Conservation (phyloP, 2,113 vertebrate species). For the Tychaedon coryphoeus region DNA sequence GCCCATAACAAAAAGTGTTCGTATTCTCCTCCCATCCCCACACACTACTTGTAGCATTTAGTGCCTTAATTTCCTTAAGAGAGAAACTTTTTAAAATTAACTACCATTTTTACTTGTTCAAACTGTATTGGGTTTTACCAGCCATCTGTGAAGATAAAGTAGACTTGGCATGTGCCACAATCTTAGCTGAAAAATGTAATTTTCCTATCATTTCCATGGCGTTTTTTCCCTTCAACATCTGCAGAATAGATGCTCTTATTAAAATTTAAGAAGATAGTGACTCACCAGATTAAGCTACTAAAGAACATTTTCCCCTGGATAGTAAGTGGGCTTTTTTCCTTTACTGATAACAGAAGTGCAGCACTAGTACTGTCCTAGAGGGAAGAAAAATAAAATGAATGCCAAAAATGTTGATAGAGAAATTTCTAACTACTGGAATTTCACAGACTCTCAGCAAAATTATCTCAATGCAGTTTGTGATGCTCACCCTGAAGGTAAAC, state of each 20-base stretch:
- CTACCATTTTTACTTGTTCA: conserved; percentile 21
- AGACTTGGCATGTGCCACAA: neutral
- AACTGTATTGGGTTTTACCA: neutral
- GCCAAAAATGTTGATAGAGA: neutral
- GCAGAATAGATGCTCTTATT: conserved; percentile 7
- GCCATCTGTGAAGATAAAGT: conserved; percentile 43
- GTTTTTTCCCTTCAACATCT: neutral
- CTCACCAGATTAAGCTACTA: conserved; percentile 23
- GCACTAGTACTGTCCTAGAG: neutral
- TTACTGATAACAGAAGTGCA: neutral
- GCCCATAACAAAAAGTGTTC: conserved; percentile 16
- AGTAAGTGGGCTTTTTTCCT: neutral
- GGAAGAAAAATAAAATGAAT: neutral
- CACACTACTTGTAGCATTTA: neutral
- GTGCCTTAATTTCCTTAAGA: conserved; percentile 29
- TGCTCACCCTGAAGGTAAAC: neutral
- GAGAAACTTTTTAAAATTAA: conserved; percentile 25
- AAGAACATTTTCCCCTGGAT: neutral
- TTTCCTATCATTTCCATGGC: neutral
- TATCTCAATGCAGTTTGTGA: neutral
- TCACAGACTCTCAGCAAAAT: neutral
- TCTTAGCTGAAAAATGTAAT: conserved; percentile 24
- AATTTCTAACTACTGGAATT: neutral
- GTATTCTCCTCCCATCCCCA: neutral
- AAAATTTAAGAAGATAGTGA: conserved; percentile 27